phyloP scores from a whole-genome alignment of 2,888 invertebrate species.

The Ichneumon xanthorius region DNA sequence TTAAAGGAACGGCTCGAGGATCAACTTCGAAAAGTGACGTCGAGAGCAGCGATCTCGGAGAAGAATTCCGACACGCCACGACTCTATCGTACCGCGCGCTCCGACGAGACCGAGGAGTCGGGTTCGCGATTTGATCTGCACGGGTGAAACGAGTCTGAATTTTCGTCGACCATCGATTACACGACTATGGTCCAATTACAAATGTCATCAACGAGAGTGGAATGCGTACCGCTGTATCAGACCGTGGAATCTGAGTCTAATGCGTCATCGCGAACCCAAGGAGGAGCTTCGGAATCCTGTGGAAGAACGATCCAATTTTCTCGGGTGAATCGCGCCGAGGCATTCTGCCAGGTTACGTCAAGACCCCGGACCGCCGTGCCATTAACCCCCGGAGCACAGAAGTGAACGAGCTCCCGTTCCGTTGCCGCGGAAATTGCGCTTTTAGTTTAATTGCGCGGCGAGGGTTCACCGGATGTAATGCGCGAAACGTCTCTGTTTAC shows the following conservation, averaged over 20 bases:
- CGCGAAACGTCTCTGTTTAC: constrained; percentile 31
- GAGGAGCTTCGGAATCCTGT: constrained; percentile 1
- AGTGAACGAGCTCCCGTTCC: constrained; percentile 68
- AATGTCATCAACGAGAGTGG: neutral
- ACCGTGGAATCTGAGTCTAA: constrained; percentile 13
- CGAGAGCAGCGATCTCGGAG: constrained; percentile 4
- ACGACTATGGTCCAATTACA: neutral
- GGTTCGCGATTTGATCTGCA: constrained; percentile 28
- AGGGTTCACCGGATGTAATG: constrained; percentile 72
- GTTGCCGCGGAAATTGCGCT: constrained; percentile 73
- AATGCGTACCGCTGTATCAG: neutral
- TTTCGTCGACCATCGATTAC: neutral
- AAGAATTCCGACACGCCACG: constrained; percentile 12
- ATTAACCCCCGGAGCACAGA: constrained; percentile 73
- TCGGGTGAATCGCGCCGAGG: constrained; percentile 50
- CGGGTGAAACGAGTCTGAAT: constrained; percentile 1
- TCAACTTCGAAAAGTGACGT: constrained; percentile 33
- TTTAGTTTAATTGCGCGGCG: constrained; percentile 78
- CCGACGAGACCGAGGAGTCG: neutral
- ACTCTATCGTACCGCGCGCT: neutral
- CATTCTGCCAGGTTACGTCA: constrained; percentile 58
- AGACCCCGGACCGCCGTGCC: constrained; percentile 71
- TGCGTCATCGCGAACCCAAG: neutral
- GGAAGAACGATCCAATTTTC: constrained; percentile 43
- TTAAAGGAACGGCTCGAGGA: constrained; percentile 57